Conservation (phyloP, 1,140 invertebrate genomes). For the Pentalonia nigronervosa region DNA sequence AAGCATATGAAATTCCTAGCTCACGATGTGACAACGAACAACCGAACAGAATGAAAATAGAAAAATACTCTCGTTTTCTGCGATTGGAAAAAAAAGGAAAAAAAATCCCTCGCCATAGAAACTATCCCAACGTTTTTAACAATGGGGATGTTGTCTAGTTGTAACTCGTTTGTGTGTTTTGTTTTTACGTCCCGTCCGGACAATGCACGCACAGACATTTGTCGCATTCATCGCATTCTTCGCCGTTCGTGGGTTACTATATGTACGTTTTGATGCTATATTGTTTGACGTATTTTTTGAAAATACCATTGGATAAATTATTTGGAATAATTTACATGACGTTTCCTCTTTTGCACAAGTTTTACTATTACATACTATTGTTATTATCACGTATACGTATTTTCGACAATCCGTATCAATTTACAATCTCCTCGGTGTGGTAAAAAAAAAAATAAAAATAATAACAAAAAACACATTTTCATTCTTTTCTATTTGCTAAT, state of each 20-base stretch:
- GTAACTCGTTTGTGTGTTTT: not conserved
- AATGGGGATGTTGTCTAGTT: not conserved
- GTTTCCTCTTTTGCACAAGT: not conserved
- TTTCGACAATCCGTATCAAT: not conserved
- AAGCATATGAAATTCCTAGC: not conserved
- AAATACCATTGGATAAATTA: not conserved
- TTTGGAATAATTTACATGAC: constrained; percentile 17
- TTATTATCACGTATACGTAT: not conserved
- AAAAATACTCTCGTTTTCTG: constrained; percentile 2
- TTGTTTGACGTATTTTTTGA: not conserved
- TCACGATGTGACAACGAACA: not conserved
- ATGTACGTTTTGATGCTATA: not conserved
- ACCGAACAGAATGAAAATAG: not conserved
- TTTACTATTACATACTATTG: not conserved
- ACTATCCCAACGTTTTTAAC: not conserved
- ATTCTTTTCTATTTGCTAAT: not conserved
- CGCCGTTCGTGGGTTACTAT: not conserved
- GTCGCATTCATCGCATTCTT: not conserved
- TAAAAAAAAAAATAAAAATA: not conserved
- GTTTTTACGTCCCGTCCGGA: not conserved
- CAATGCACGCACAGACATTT: not conserved
- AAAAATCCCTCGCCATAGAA: not conserved
- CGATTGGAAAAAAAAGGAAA: not conserved
- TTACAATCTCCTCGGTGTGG: not conserved
- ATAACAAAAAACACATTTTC: not conserved